Evolutionary conservation across 2,113 vertebrate species (phyloP), one percentile per base, ranked within the genome.

Genomic region (Aldabrachelys gigantea): DNA sequence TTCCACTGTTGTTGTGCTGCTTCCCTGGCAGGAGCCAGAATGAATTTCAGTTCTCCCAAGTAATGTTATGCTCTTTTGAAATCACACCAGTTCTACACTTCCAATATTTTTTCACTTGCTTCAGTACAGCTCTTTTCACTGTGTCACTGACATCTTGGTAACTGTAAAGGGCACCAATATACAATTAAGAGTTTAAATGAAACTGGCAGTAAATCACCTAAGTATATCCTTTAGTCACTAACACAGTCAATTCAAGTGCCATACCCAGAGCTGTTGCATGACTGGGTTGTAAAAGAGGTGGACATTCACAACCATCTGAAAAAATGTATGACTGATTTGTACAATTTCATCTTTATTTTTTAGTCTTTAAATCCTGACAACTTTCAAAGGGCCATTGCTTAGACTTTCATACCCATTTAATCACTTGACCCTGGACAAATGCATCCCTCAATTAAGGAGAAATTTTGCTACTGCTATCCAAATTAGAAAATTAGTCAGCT

Each of bases 111-210:
- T n/a, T 19, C 31, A 38, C 31, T 0, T 84, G 53, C 16, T 79
- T 12, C 44, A n/a, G 65, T 0, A 0, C 62, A 76, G 72, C 88
- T 91, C 59, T 90, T 79, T 80, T 91, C n/a, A 53, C 53, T 92
- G 79, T 87, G 21, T 25, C 85, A 59, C 6, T 85, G 47, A 0
- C 35, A 54, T 53, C 29, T 50, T 54, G 87, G 17, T 75, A 89
- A 79, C n/a, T 83, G 35, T 85, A 92, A 92, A 76, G 10, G 38
- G 87, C 87, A 85, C 2, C 53, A 41, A 62, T 82, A 3, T 50
- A 80, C 76, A 35, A 82, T 92, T 78, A 80, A 83, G 84, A 95
- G 87, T 25, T 91, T 72, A 87, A 83, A 21, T 91, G 75, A 91
- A 93, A 86, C 65, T 0, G 84, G 38, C 88, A 81, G 62, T 38